phyloP scores from a whole-genome alignment of 2,888 invertebrate genomes.

The Drosophila anceps region DNA sequence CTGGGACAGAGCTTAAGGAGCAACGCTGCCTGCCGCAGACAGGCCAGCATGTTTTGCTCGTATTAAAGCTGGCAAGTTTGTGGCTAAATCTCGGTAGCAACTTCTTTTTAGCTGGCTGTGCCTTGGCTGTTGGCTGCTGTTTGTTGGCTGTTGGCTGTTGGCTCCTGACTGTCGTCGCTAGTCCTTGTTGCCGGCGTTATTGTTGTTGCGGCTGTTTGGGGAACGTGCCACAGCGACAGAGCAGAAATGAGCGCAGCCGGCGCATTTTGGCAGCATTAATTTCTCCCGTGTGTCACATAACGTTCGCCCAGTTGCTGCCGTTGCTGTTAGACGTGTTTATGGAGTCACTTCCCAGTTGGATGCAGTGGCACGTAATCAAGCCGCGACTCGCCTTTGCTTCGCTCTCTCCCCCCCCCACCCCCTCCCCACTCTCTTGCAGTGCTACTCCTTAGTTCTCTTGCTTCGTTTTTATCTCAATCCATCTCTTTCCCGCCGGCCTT shows the following conservation, averaged over 20 bases:
- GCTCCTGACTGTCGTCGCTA: constrained; percentile 21
- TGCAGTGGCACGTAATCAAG: constrained; percentile 49
- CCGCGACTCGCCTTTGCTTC: constrained; percentile 31
- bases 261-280: constrained; percentile 75
- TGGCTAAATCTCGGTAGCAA: constrained; percentile 51
- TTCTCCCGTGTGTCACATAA: constrained; percentile 76
- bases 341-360: constrained; percentile 59
- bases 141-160: constrained; percentile 14
- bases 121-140: background rate
- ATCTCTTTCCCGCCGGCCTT: constrained; percentile 9
- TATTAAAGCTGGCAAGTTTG: constrained; percentile 54
- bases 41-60: constrained; percentile 25
- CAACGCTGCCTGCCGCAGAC: constrained; percentile 12
- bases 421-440: too few species aligned
- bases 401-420: background rate
- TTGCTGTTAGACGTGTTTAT: constrained; percentile 61
- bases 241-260: constrained; percentile 52
- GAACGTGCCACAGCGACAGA: constrained; percentile 58
- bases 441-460: background rate
- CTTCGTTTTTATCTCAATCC: constrained; percentile 1
- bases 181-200: constrained; percentile 20
- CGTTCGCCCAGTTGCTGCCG: constrained; percentile 40
- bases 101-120: constrained; percentile 37
- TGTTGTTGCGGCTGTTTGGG: constrained; percentile 67
- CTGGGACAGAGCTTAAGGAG: background rate